Percentiles rank a stretch among this genome's conserved stretches.
Conservation (phyloP, 2,888 invertebrate genomes). For the Crocallis elinguaria region DNA sequence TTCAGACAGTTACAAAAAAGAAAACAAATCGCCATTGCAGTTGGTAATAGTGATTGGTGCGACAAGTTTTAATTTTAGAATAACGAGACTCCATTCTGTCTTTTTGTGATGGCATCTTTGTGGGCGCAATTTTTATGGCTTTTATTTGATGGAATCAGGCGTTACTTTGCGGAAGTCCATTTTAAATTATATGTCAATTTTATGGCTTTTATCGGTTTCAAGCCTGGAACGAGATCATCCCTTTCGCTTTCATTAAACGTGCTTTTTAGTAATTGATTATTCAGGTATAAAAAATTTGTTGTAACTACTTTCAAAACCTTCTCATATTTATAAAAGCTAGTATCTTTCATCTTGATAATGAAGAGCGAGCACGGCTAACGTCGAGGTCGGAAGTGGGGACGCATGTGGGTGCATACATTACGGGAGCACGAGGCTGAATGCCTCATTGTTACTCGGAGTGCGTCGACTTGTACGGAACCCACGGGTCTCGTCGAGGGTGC, state of each 20-base stretch:
- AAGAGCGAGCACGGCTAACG: conserved; percentile 23
- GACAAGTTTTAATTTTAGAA: conserved; percentile 59
- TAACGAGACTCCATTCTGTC: conserved; percentile 49
- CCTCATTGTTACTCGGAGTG: conserved; percentile 54
- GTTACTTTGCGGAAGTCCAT: no score
- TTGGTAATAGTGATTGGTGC: conserved; percentile 55
- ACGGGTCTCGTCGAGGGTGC: conserved; percentile 28
- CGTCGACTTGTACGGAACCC: conserved; percentile 38
- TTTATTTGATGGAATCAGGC: no score
- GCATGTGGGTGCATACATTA: conserved; percentile 30
- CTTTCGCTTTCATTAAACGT: no score
- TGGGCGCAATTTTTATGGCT: conserved; percentile 4
- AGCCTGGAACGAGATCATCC: no score
- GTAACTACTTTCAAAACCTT: no score
- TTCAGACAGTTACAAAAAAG: conserved; percentile 42
- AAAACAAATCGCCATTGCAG: conserved; percentile 33
- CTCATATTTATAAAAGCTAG: no score
- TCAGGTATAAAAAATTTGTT: no score
- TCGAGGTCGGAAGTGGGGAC: conserved; percentile 13
- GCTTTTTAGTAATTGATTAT: no score
- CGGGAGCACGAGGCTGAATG: conserved; percentile 44
- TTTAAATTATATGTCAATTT: no score
- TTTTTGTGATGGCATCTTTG: conserved; percentile 41
- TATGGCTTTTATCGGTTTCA: not conserved
- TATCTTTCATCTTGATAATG: no score